These are phyloP conservation scores for Fulica atra DNA, from an alignment of 2,113 vertebrate genomes.

Conservation along the genomic window DNA sequence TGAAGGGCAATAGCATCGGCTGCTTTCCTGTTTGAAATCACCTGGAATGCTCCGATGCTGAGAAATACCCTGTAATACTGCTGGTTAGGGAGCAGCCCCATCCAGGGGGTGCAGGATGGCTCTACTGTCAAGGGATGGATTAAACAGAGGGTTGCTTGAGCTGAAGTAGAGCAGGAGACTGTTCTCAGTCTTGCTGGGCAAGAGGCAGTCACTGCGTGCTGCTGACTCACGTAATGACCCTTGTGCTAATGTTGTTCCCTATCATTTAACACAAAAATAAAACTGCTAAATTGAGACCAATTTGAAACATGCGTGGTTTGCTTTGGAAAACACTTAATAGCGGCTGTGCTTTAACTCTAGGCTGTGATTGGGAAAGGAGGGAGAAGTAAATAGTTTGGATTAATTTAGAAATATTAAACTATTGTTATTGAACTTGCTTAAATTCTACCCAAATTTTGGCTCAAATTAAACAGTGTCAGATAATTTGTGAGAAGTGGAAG, in stretches of 20 bases:
- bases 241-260: conserved; percentile 38
- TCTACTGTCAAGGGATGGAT: not conserved
- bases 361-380: not conserved
- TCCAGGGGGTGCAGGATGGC: not conserved
- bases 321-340: conserved; percentile 1
- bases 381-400: conserved; percentile 27
- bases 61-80: not conserved
- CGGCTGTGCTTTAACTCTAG: not conserved
- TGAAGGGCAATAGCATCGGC: not conserved
- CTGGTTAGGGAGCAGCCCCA: not conserved
- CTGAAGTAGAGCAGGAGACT: not conserved
- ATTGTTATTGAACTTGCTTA: not conserved
- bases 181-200: not conserved
- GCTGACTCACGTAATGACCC: conserved; percentile 55
- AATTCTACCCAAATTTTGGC: not conserved
- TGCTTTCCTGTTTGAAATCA: not conserved
- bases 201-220: not conserved
- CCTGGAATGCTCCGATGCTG: not conserved
- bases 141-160: not conserved
- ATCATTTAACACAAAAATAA: conserved; percentile 61
- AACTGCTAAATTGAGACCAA: conserved; percentile 19
- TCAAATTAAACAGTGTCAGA: conserved; percentile 6
- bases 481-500: not conserved
- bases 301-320: not conserved
- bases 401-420: not conserved